Conservation (phyloP, 2,113 vertebrate species). For the Sapajus apella region DNA sequence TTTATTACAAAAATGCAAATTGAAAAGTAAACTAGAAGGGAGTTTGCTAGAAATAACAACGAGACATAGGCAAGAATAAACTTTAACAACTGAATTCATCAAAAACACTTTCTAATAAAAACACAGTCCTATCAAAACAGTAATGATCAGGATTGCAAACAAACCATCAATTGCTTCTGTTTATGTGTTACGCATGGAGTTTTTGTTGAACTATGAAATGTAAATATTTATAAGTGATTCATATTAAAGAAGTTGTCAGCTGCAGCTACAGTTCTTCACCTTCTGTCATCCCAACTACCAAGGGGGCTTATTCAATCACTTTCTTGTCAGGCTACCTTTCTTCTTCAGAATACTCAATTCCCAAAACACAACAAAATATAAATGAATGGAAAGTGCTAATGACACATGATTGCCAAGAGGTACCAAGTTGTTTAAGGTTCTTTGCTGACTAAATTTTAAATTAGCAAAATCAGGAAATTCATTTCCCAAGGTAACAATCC, state of each 20-base stretch:
- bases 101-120: not conserved
- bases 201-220: conserved; percentile 82
- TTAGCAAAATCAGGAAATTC: conserved; percentile 84
- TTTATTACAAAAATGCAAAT: conserved; percentile 1
- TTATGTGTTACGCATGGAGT: conserved; percentile 75
- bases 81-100: not conserved
- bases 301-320: conserved; percentile 84
- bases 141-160: conserved; percentile 72
- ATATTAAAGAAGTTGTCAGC: conserved; percentile 86
- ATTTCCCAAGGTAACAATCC: conserved; percentile 79
- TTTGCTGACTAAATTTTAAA: conserved; percentile 86
- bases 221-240: conserved; percentile 88
- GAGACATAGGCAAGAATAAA: not conserved
- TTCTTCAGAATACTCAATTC: conserved; percentile 83
- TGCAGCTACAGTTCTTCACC: conserved; percentile 81
- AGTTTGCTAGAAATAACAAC: conserved; percentile 68
- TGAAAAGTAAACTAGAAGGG: conserved; percentile 49
- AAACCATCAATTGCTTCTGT: conserved; percentile 78
- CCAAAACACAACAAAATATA: conserved; percentile 87
- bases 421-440: conserved; percentile 83
- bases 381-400: conserved; percentile 84
- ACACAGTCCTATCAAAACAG: conserved; percentile 49
- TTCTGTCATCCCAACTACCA: conserved; percentile 84
- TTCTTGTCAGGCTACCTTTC: conserved; percentile 86
- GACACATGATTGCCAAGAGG: conserved; percentile 83